These are phyloP conservation scores for Chascanopsetta lugubris DNA, from an alignment of 2,113 vertebrate species.

Conservation along the genomic window DNA sequence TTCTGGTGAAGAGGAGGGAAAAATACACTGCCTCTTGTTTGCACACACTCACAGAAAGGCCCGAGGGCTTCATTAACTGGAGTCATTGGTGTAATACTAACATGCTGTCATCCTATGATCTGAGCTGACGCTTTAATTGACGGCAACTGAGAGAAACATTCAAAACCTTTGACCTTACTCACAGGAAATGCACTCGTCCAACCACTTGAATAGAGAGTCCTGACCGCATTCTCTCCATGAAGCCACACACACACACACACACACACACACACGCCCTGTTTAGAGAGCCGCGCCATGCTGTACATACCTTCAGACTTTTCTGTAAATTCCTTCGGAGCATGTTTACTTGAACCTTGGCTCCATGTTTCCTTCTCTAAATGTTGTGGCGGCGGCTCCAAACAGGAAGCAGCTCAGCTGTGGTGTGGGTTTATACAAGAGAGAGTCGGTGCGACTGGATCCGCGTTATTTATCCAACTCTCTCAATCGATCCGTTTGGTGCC, in stretches of 20 bases:
- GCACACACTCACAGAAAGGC: background rate
- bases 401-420: constrained; percentile 60
- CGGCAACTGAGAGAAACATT: background rate
- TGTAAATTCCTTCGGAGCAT: constrained; percentile 6
- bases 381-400: constrained; percentile 70
- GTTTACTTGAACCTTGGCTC: constrained; percentile 47
- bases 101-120: constrained; percentile 21
- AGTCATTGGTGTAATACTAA: background rate
- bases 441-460: constrained; percentile 4
- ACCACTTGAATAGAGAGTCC: constrained; percentile 54
- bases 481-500: too few relatives aligned
- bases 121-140: background rate
- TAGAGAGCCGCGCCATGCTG: constrained; percentile 26
- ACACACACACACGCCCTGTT: constrained; percentile 41
- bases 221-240: constrained; percentile 31
- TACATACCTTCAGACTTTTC: constrained; percentile 26
- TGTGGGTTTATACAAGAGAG: constrained; percentile 43
- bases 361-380: constrained; percentile 51
- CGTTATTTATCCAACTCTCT: constrained; percentile 7
- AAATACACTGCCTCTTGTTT: constrained; percentile 9
- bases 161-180: constrained; percentile 29
- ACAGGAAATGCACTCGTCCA: constrained; percentile 48
- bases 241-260: constrained; percentile 38
- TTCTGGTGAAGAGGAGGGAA: background rate
- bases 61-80: constrained; percentile 2